Conservation (phyloP, 2,888 invertebrate genomes). For the Girardia tigrina region DNA sequence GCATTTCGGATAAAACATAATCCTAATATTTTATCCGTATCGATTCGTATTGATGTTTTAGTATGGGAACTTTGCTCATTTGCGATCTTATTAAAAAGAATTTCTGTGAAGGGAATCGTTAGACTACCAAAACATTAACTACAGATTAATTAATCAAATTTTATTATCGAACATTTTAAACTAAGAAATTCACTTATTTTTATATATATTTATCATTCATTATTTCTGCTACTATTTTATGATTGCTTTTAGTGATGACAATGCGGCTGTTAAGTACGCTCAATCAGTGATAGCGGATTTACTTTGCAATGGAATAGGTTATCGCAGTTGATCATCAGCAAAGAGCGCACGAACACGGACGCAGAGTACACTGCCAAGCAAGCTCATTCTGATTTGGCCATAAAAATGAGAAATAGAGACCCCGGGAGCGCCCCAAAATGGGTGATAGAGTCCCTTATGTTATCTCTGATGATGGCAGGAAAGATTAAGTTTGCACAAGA, state of each 20-base stretch:
- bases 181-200: too few relatives aligned
- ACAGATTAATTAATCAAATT: too few relatives aligned
- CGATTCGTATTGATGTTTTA: too few relatives aligned
- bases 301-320: conserved; percentile 87
- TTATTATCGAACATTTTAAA: too few relatives aligned
- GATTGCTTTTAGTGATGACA: conserved; percentile 63
- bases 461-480: conserved; percentile 74
- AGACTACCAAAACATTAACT: too few relatives aligned
- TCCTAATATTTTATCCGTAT: too few relatives aligned
- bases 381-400: conserved; percentile 90
- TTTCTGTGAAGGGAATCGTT: too few relatives aligned
- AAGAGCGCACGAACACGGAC: conserved; percentile 79
- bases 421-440: conserved; percentile 86
- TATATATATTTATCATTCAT: too few relatives aligned
- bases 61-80: too few relatives aligned
- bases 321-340: conserved; percentile 69
- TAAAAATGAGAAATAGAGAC: conserved; percentile 82
- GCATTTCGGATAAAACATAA: too few relatives aligned
- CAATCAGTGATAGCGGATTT: conserved; percentile 75
- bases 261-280: conserved; percentile 65
- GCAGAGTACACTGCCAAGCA: conserved; percentile 72
- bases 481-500: conserved; percentile 84
- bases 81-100: too few relatives aligned
- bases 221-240: too few relatives aligned
- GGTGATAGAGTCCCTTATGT: conserved; percentile 97